Percentiles rank a stretch among this genome's conserved stretches.
Evolutionary conservation across 2,888 invertebrate genomes (phyloP).

Genomic region (Drosophila meridionalis): DNA sequence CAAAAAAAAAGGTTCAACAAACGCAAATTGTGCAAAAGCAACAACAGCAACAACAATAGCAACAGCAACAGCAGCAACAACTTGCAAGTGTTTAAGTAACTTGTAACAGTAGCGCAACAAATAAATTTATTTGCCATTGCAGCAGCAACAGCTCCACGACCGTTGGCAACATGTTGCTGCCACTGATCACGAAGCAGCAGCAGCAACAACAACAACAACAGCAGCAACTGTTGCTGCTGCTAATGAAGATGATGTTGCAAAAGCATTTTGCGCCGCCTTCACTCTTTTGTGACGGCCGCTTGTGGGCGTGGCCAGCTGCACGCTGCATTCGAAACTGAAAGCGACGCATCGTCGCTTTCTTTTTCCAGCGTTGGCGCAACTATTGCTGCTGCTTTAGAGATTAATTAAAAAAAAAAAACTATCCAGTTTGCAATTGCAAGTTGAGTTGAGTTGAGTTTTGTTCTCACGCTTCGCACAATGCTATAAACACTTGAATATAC

Average conservation of each 20-base stretch:
- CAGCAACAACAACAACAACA: conserved; percentile 10
- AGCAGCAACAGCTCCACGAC: conserved; percentile 25
- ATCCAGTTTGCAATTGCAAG: conserved; percentile 43
- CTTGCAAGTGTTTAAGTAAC: conserved; percentile 69
- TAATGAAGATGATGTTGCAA: conserved; percentile 79
- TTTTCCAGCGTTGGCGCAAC: conserved; percentile 58
- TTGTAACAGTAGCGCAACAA: conserved; percentile 72
- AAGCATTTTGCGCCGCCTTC: conserved; percentile 41
- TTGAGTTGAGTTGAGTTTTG: conserved; percentile 52
- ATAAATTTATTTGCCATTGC: conserved; percentile 75
- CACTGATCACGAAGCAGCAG: conserved; percentile 33
- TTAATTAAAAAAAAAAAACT: conserved; percentile 38
- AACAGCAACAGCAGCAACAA: conserved; percentile 16
- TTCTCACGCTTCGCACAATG: conserved; percentile 62
- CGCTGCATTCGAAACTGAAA: conserved; percentile 61
- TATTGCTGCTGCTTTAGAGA: conserved; percentile 23
- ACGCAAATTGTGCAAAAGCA: conserved; percentile 76
- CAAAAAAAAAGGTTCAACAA: conserved; percentile 70
- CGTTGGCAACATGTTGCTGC: conserved; percentile 61
- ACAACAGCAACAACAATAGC: conserved; percentile 36
- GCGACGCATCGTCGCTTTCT: conserved; percentile 62
- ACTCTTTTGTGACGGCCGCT: conserved; percentile 40
- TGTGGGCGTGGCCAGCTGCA: conserved; percentile 58
- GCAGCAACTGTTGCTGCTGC: conserved; percentile 2
- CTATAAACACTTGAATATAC: conserved; percentile 7